phyloP scores from a whole-genome alignment of 1,140 invertebrate species.

The Radopholus similis region DNA sequence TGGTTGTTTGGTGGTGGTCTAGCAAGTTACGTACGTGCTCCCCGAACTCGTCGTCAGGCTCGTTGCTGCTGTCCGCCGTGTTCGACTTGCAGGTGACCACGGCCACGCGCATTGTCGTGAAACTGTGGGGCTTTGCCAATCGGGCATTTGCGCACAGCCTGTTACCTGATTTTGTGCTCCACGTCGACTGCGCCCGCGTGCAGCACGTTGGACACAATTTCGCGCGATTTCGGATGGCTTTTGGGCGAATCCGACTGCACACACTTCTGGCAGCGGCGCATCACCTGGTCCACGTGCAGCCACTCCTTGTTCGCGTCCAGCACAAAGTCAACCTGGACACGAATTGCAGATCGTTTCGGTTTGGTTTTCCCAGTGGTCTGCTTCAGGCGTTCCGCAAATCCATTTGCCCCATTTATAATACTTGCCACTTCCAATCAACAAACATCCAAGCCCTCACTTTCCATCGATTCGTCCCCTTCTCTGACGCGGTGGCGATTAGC shows the following conservation, averaged over 20 bases:
- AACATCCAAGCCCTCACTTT: too few relatives aligned
- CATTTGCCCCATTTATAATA: too few relatives aligned
- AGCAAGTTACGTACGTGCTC: neutral
- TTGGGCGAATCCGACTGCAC: neutral
- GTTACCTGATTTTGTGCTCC: conserved; percentile 42
- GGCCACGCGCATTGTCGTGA: conserved; percentile 45
- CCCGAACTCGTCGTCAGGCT: conserved; percentile 7
- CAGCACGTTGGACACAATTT: conserved; percentile 44
- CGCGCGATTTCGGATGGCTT: conserved; percentile 24
- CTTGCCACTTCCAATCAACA: too few relatives aligned
- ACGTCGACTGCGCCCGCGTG: conserved; percentile 32
- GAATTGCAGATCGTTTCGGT: neutral
- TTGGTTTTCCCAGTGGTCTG: neutral
- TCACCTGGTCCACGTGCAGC: conserved; percentile 35
- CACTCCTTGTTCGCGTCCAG: conserved; percentile 45
- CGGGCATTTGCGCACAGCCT: conserved; percentile 1
- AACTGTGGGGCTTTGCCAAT: conserved; percentile 16
- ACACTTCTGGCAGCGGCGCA: conserved; percentile 36
- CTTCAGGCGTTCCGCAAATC: too few relatives aligned
- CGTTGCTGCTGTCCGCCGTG: neutral
- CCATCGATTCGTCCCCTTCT: neutral
- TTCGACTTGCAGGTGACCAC: conserved; percentile 44
- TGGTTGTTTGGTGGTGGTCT: too few relatives aligned
- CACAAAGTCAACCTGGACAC: conserved; percentile 43
- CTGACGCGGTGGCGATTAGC: too few relatives aligned